phyloP scores from a whole-genome alignment of 1,140 invertebrate species.

The Rhyacophila brunnea region DNA sequence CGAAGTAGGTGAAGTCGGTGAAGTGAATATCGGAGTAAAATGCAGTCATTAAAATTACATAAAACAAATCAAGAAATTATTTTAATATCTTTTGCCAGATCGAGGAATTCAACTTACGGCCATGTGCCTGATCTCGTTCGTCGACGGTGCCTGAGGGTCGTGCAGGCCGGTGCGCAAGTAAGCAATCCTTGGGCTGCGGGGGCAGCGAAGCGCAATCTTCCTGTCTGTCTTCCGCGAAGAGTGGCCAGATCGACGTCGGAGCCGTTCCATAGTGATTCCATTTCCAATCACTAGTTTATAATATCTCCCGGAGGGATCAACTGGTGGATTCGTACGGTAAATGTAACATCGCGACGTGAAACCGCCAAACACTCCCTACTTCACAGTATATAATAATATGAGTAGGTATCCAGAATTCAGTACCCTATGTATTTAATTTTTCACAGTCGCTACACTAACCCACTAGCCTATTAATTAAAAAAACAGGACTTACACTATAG shows the following conservation, averaged over 20 bases:
- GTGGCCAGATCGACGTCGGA: conserved; percentile 46
- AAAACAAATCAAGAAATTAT: too few relatives aligned
- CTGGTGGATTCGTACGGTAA: background rate
- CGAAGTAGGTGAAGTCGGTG: too few relatives aligned
- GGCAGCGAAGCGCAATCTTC: conserved; percentile 36
- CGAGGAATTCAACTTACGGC: conserved; percentile 57
- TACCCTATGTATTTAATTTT: too few relatives aligned
- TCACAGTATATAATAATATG: too few relatives aligned
- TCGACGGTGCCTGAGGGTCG: conserved; percentile 36
- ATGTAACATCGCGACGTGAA: background rate
- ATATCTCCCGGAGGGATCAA: background rate
- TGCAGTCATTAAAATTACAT: too few relatives aligned
- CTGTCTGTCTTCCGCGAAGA: conserved; percentile 24
- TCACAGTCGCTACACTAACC: too few relatives aligned
- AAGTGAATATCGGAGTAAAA: too few relatives aligned
- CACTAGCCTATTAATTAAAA: too few relatives aligned
- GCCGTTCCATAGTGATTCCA: conserved; percentile 57
- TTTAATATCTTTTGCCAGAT: too few relatives aligned
- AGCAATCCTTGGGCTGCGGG: conserved; percentile 34
- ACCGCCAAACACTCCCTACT: background rate
- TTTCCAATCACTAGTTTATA: conserved; percentile 22
- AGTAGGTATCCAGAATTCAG: too few relatives aligned
- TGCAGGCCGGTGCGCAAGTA: conserved; percentile 17
- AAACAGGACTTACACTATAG: too few relatives aligned
- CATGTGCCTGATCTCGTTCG: conserved; percentile 59